Evolutionary conservation across 2,888 invertebrate genomes (phyloP).

Genomic region (Dicranocentrus wangi): DNA sequence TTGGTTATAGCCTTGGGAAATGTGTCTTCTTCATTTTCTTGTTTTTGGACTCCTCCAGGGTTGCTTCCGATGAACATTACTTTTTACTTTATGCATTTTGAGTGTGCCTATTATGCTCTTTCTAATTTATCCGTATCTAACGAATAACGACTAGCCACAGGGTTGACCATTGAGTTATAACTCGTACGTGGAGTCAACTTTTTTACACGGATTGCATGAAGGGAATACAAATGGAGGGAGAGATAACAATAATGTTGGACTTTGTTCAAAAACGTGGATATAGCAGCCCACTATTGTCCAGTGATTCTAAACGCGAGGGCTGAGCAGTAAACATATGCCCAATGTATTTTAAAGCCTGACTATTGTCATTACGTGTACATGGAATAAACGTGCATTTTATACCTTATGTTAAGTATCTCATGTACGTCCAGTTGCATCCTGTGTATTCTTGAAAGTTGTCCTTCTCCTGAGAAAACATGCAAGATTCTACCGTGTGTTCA

Average conservation of each 20-base stretch:
- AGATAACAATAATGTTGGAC: neutral
- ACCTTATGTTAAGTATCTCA: neutral
- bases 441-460: too few relatives aligned
- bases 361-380: neutral
- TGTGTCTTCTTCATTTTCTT: constrained; percentile 19
- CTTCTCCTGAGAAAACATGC: too few relatives aligned
- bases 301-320: neutral
- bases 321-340: neutral
- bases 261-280: neutral
- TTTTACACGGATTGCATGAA: neutral
- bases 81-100: too few relatives aligned
- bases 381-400: neutral
- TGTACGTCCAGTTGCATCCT: neutral
- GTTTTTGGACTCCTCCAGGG: neutral
- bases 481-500: too few relatives aligned
- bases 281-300: neutral
- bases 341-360: constrained; percentile 15
- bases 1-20: constrained; percentile 45
- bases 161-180: too few relatives aligned
- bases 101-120: neutral
- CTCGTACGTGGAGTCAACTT: too few relatives aligned
- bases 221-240: too few relatives aligned
- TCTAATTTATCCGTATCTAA: neutral
- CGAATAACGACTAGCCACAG: too few relatives aligned
- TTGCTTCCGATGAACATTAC: neutral